Evolutionary conservation across 2,888 invertebrate genomes (phyloP).

Genomic region (Acanthoscelides obtectus): DNA sequence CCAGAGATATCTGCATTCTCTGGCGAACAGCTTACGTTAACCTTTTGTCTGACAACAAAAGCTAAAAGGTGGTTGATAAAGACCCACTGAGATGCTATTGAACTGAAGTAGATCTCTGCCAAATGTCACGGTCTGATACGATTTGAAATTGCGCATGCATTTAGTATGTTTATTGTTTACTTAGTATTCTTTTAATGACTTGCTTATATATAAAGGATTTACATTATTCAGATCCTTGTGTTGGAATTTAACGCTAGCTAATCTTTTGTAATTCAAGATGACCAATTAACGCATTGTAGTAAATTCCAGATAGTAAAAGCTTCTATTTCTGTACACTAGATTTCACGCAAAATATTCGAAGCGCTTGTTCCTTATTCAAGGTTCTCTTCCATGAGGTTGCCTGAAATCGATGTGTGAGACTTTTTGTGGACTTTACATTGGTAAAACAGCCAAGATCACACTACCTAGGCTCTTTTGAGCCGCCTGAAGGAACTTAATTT

Average conservation of each 20-base stretch:
- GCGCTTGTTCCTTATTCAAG: too few relatives aligned
- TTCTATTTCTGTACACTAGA: too few relatives aligned
- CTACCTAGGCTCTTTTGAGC: too few relatives aligned
- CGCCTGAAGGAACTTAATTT: too few relatives aligned
- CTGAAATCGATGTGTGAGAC: too few relatives aligned
- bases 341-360: too few relatives aligned
- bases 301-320: not conserved
- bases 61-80: not conserved
- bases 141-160: not conserved
- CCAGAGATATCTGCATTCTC: too few relatives aligned
- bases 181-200: not conserved
- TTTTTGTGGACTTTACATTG: too few relatives aligned
- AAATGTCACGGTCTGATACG: not conserved
- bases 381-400: too few relatives aligned
- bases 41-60: not conserved
- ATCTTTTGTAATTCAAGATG: not conserved
- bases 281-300: not conserved
- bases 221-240: not conserved
- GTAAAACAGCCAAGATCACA: too few relatives aligned
- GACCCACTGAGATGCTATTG: constrained; percentile 1
- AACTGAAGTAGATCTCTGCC: not conserved
- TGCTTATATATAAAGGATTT: not conserved
- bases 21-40: not conserved
- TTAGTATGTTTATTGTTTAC: not conserved
- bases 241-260: not conserved